phyloP scores from a whole-genome alignment of 2,888 invertebrate species.

The Rhimphoctona megacephalus region DNA sequence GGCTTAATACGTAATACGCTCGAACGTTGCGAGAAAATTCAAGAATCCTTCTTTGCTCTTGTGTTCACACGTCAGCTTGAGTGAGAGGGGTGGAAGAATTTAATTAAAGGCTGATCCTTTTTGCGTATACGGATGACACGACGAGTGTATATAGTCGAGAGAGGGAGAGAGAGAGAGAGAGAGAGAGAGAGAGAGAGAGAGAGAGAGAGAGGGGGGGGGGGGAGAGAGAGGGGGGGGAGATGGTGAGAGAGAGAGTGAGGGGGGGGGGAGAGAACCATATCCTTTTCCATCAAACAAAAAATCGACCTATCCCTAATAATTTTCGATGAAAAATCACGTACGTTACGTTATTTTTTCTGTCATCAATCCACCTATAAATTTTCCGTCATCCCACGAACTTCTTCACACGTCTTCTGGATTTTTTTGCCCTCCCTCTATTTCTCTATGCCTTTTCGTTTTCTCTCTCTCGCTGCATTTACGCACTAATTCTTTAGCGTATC shows the following conservation, averaged over 20 bases:
- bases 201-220: too few species aligned
- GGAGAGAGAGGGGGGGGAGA: background rate
- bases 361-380: constrained; percentile 8
- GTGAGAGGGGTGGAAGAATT: constrained; percentile 58
- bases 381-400: constrained; percentile 24
- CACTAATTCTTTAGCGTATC: background rate
- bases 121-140: constrained; percentile 47
- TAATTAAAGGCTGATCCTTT: constrained; percentile 65
- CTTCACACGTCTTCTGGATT: constrained; percentile 9
- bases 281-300: background rate
- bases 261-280: background rate
- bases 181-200: background rate
- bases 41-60: constrained; percentile 42
- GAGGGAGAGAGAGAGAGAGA: background rate
- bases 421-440: background rate
- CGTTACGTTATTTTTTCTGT: constrained; percentile 12
- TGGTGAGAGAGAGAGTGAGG: background rate
- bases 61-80: constrained; percentile 19
- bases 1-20: constrained; percentile 37
- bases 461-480: background rate
- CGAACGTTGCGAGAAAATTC: constrained; percentile 53
- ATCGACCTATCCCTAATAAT: background rate
- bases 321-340: constrained; percentile 2
- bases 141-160: background rate
- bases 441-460: background rate